A percentile compares a stretch with the other conserved stretches of the same genome.
These are phyloP conservation scores for Sitta carolinensis DNA, from an alignment of 2,797 vertebrate genomes.

Conservation along the genomic window DNA sequence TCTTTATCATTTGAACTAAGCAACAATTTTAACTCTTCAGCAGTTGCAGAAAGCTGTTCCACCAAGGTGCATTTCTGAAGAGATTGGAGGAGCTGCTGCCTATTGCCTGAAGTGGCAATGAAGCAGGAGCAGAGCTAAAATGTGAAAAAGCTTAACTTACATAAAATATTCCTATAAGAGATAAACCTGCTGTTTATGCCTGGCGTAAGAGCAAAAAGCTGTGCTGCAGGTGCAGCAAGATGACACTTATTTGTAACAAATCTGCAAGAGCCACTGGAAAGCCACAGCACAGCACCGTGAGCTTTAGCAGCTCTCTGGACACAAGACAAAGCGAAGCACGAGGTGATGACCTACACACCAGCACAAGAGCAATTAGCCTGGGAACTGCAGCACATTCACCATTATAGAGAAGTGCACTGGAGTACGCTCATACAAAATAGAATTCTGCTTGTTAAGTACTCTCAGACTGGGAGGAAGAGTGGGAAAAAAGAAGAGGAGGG, in stretches of 20 bases:
- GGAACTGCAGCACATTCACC: neutral
- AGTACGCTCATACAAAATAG: neutral
- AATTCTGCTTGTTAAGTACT: neutral
- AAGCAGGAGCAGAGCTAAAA: neutral
- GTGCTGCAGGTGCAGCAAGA: conserved; percentile 7
- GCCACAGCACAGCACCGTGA: neutral
- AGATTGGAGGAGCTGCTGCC: neutral
- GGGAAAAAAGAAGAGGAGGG: neutral
- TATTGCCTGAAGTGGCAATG: neutral
- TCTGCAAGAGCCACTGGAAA: conserved; percentile 26
- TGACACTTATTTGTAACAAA: neutral
- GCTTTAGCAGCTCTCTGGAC: conserved; percentile 15
- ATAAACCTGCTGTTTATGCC: conserved; percentile 16
- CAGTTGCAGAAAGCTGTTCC: neutral
- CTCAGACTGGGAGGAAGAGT: neutral
- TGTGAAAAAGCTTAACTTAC: neutral
- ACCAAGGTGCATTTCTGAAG: neutral
- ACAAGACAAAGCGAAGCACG: conserved; percentile 38
- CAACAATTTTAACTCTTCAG: neutral
- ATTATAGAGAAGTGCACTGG: neutral
- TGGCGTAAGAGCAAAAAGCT: conserved; percentile 17
- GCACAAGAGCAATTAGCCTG: conserved; percentile 36
- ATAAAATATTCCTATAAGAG: neutral
- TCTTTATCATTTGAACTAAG: neutral
- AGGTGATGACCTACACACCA: conserved; percentile 30